Evolutionary conservation across 2,113 vertebrate species (phyloP).

Genomic region (Dipodomys stephensi): DNA sequence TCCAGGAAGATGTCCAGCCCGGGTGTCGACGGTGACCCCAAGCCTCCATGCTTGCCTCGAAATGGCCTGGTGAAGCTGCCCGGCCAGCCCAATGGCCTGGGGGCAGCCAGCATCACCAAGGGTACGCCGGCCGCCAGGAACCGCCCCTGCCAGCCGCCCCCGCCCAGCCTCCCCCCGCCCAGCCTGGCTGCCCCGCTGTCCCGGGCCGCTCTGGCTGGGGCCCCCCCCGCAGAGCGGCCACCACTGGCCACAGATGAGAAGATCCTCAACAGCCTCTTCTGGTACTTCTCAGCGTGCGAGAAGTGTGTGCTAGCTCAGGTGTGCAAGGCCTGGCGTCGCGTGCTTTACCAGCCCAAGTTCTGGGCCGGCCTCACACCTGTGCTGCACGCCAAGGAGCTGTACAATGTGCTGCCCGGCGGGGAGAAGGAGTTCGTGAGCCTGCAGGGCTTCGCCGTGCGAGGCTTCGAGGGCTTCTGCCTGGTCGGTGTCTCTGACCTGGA

Average conservation of each 20-base stretch:
- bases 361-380: slow-evolving; percentile 97
- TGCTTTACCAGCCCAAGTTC: slow-evolving; percentile 99
- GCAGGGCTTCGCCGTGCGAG: slow-evolving; percentile 95
- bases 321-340: slow-evolving; percentile 97
- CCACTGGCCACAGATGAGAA: slow-evolving; percentile 96
- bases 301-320: slow-evolving; percentile 97
- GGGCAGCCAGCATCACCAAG: slow-evolving; percentile 99
- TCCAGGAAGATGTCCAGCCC: slow-evolving; percentile 90
- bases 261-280: slow-evolving; percentile 97
- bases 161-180: slow-evolving; percentile 91
- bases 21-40: slow-evolving; percentile 90
- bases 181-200: slow-evolving; percentile 90
- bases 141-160: slow-evolving; percentile 96
- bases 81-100: slow-evolving; percentile 95
- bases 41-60: slow-evolving; percentile 97
- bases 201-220: slow-evolving; percentile 84
- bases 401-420: slow-evolving; percentile 92
- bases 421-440: slow-evolving; percentile 99
- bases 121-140: slow-evolving; percentile 98
- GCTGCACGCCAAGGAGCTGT: slow-evolving; percentile 98
- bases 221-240: slow-evolving; percentile 89
- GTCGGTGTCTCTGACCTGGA: slow-evolving; percentile 99
- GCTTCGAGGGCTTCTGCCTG: slow-evolving; percentile 97
- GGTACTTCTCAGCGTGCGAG: slow-evolving; percentile 98
- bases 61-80: slow-evolving; percentile 98